Conservation (phyloP, 2,888 invertebrate species). For the Sialis lutaria region DNA sequence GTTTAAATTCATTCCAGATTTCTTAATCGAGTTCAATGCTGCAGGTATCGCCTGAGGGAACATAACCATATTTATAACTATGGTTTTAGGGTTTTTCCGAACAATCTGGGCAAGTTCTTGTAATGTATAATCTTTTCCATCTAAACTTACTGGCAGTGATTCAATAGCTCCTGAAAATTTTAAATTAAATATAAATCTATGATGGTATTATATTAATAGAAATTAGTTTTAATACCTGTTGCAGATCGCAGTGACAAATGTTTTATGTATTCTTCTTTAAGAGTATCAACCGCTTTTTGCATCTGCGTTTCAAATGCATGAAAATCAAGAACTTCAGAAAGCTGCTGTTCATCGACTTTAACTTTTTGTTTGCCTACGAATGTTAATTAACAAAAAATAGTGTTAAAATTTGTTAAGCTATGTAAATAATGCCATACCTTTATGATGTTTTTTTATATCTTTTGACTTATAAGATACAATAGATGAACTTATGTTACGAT, state of each 20-base stretch:
- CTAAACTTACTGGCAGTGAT: conserved; percentile 50
- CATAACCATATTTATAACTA: conserved; percentile 65
- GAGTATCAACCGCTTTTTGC: conserved; percentile 42
- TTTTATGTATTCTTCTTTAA: conserved; percentile 66
- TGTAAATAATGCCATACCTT: too few species aligned
- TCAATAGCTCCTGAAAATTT: conserved; percentile 53
- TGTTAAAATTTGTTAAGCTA: too few species aligned
- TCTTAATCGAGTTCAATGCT: conserved; percentile 54
- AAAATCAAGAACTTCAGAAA: conserved; percentile 52
- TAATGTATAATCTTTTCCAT: conserved; percentile 63
- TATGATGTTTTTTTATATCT: too few species aligned
- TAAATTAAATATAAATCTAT: neutral
- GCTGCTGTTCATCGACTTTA: conserved; percentile 48
- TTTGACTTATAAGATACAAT: too few species aligned
- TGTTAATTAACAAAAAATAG: neutral
- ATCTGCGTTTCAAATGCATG: conserved; percentile 50
- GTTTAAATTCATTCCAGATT: conserved; percentile 79
- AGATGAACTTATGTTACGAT: too few species aligned
- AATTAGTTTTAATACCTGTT: conserved; percentile 29
- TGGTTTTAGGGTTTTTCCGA: conserved; percentile 70
- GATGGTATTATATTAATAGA: neutral
- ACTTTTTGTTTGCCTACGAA: conserved; percentile 31
- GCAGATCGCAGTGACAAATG: conserved; percentile 65
- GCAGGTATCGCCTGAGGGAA: conserved; percentile 77
- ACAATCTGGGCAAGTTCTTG: conserved; percentile 80